Evolutionary conservation across 2,888 invertebrate genomes (phyloP), one percentile per base, ranked within the genome.

Genomic region (Parnassius mnemosyne): DNA sequence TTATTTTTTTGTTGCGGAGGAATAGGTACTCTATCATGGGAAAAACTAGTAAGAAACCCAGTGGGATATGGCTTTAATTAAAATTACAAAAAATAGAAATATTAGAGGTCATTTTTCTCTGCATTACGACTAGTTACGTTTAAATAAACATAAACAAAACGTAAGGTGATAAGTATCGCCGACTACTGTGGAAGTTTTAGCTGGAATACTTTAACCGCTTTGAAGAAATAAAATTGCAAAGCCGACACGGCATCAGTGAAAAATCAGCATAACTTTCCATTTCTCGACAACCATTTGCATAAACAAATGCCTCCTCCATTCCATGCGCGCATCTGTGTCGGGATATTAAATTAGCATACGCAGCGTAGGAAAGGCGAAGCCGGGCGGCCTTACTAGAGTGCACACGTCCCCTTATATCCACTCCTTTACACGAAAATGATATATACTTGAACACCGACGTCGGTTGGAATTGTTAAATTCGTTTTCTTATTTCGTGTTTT

Each of bases 231-330:
- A 72, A 72, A 75, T 73, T 72, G 68, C 72, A 71, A 69, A 73
- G 65, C 57, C 66, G 62, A 56, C 60, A 65, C 67, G 61, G 69
- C 69, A 71, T 70, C 71, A 71, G 74, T 72, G 69, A 68, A 68
- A 71, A 72, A 77, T 79, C 78, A 74, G 68, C 78, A 77, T 75
- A 74, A 77, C 75, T 76, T 73, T 78, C 72, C 70, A 72, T 76
- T 77, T 76, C 74, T 65, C 69, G 69, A 66, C 62, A 59, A 49
- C 52, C 34, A 73, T 75, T 74, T 69, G 68, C 71, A 75, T 73
- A 77, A 72, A 74, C 72, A 76, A 71, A 79, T 75, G 69, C 78
- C 81, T 71, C 65, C 71, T 80, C 81, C 78, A 72, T 75, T 73
- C 72, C 46, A 70, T 62, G 66, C 61, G 63, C 68, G 64, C 68